Evolutionary conservation across 2,888 invertebrate genomes (phyloP), one percentile per base, ranked within the genome.

Genomic region (Meganola albula): DNA sequence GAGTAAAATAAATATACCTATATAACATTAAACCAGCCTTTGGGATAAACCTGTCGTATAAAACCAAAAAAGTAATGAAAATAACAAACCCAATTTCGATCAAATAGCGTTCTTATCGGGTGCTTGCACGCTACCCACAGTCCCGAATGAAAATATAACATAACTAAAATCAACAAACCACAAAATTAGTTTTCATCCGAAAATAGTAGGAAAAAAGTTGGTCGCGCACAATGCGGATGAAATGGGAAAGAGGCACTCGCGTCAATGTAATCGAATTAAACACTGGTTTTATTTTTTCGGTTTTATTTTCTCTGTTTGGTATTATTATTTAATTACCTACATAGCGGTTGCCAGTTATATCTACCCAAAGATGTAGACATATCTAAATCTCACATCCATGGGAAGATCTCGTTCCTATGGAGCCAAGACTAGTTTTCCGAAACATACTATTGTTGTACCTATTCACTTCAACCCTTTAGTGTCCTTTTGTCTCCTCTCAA

Each of bases 171-270:
- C 79, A 80, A 78, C 79, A 80, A 78, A 74, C 74, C 79, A 77
- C 74, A 77, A 80, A 80, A 80, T 80, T 80, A 78, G 79, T 77
- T 80, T 52, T 78, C 71, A 74, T 71, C 67, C 72, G 66, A 74
- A 73, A 50, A 71, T 70, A 69, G 69, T 63, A 63, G 62, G 69
- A 65, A 70, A 71, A 70, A 69, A 62, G 27, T 35, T 69, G 58
- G 56, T 64, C 56, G 45, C 58, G 61, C 63, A 63, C 58, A 64
- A 61, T 62, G 59, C 54, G 58, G 53, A 51, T 54, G 57, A 63
- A 60, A 67, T 63, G 55, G 65, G 58, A 57, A 58, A 53, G 42
- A 56, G 54, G 10, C 2, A 22, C 1, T 42, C 31, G 1, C 18
- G 29, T 23, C 46, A 4, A 16, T 29, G 40, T 37, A 4, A 18